These are phyloP conservation scores for Atta colombica DNA, from an alignment of 1,140 invertebrate genomes.

Conservation along the genomic window DNA sequence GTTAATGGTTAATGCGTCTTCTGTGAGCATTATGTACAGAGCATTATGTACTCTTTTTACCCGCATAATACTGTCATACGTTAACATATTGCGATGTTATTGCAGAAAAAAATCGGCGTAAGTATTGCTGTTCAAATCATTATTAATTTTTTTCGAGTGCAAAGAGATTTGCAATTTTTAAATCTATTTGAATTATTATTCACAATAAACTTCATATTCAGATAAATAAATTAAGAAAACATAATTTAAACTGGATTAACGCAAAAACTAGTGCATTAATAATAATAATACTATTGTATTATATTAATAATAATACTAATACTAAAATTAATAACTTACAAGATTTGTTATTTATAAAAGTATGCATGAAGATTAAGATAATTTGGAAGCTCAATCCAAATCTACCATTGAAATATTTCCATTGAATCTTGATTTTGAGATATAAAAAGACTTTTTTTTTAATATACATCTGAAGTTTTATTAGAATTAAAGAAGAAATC, in stretches of 20 bases:
- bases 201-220: slow-evolving; percentile 7
- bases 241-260: background rate
- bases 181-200: slow-evolving; percentile 11
- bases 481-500: no score
- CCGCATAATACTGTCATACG: background rate
- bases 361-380: no score
- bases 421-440: no score
- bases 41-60: background rate
- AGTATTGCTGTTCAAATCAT: background rate
- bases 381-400: no score
- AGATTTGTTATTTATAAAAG: no score
- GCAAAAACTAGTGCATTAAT: background rate
- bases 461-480: no score
- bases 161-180: background rate
- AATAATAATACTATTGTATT: background rate
- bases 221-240: background rate
- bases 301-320: no score
- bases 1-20: slow-evolving; percentile 71
- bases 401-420: no score
- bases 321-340: no score
- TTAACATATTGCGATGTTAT: background rate
- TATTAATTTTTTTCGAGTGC: background rate
- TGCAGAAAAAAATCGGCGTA: background rate
- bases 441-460: no score
- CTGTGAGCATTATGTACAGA: background rate